phyloP scores from a whole-genome alignment of 1,140 invertebrate species.

The Drosophila nikananu region DNA sequence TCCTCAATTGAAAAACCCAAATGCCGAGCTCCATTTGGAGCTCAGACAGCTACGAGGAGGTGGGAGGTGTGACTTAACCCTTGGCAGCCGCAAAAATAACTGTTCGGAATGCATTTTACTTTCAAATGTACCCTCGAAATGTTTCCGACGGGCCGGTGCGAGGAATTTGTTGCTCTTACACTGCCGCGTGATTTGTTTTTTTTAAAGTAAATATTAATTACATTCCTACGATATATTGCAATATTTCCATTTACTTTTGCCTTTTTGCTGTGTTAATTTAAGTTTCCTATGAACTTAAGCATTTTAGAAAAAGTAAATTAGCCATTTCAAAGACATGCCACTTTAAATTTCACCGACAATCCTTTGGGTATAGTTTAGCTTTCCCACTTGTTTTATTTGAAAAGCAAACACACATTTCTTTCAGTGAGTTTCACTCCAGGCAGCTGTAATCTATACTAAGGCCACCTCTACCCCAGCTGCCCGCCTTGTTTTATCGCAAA shows the following conservation, averaged over 20 bases:
- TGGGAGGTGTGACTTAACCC: slow-evolving; percentile 49
- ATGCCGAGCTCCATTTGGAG: slow-evolving; percentile 54
- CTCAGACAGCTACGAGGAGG: slow-evolving; percentile 4
- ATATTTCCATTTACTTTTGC: no score
- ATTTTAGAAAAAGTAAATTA: not conserved
- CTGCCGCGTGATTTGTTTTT: not conserved
- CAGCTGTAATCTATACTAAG: slow-evolving; percentile 40
- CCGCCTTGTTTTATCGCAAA: slow-evolving; percentile 57
- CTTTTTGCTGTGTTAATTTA: not conserved
- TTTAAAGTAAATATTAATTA: no score
- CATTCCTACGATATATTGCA: no score
- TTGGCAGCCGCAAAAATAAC: slow-evolving; percentile 62
- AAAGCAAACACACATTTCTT: slow-evolving; percentile 1
- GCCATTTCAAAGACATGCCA: not conserved
- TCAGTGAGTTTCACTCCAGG: slow-evolving; percentile 14
- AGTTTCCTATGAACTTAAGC: not conserved
- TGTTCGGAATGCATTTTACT: slow-evolving; percentile 53
- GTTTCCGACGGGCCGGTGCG: slow-evolving; percentile 2
- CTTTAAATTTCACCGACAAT: not conserved
- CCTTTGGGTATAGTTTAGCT: not conserved
- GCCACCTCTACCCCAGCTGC: slow-evolving; percentile 8
- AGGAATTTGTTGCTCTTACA: slow-evolving; percentile 28
- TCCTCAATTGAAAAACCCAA: slow-evolving; percentile 74
- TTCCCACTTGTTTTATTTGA: not conserved
- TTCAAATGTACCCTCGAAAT: slow-evolving; percentile 37